Base-by-base conservation (phyloP, 2,113 vertebrate genomes). In the Crotalus helleri region DNA sequence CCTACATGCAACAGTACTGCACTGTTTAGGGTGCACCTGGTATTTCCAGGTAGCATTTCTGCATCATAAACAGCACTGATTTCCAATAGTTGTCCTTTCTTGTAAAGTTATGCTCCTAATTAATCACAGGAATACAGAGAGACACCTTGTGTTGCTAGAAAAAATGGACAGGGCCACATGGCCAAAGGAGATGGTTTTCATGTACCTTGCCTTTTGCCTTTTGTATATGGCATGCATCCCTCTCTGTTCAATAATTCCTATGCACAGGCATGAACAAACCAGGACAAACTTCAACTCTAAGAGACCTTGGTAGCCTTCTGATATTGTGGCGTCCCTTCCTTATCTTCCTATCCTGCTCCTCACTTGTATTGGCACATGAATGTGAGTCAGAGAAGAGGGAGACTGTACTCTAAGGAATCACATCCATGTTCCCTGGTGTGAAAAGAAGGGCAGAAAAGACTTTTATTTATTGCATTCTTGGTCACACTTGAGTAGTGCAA, bases 121-220 rank as follows among this genome's bases (percentile, higher is more conserved):
- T 58, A 23, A 39, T 19, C 53, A 61, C 3, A 26, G n/a, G 39
- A 44, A 53, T 69, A 51, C 24, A 10, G 54, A 23, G 53, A 58
- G n/a, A 15, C 29, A 24, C 33, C 1, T 46, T 19, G 51, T 86
- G 93, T 85, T 94, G 94, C 11, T 5, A 94, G 93, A 88, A 94
- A 9, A 93, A 0, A 54, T 0, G 0, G 58, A 29, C 33, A 26
- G 23, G 12, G 23, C 49, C 49, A 53, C 24, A 44, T 91, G 49
- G n/a, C 12, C 9, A 17, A 24, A 85, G 24, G 6, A 19, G 53
- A 39, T 85, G 21, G 39, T 29, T 55, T 51, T 53, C 39, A 11
- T 13, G 21, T 12, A 69, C 12, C 13, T 6, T n/a, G n/a, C n/a
- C 13, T 69, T n/a, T n/a, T 33, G 64, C 12, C 64, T 69, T 69